A percentile compares a stretch with the other conserved stretches of the same genome.
These are phyloP conservation scores for Cyphomyrus plagiostoma DNA, from an alignment of 2,113 vertebrate species.

Conservation along the genomic window DNA sequence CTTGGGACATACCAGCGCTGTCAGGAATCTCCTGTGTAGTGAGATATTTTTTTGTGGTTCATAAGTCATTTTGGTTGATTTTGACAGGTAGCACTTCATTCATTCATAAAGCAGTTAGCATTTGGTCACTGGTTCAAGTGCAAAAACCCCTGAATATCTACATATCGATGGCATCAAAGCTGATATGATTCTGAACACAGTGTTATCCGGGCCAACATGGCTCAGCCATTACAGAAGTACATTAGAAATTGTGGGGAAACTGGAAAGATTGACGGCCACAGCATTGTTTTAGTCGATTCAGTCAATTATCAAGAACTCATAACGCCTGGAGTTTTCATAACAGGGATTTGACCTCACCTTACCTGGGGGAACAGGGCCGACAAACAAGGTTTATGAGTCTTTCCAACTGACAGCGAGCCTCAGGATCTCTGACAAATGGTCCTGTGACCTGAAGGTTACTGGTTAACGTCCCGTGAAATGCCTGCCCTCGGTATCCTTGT, in stretches of 20 bases:
- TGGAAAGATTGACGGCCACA: not conserved
- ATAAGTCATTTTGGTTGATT: not conserved
- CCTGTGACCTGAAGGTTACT: not conserved
- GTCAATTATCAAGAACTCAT: not conserved
- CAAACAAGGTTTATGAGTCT: not conserved
- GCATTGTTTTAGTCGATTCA: not conserved
- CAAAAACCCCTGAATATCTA: not conserved
- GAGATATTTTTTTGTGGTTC: not conserved
- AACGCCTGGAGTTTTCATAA: not conserved
- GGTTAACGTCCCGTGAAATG: not conserved
- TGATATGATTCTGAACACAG: not conserved
- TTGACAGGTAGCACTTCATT: not conserved
- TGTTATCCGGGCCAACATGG: not conserved
- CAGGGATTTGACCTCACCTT: not conserved
- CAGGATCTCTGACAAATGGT: not conserved
- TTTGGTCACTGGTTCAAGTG: not conserved
- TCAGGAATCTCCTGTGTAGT: not conserved
- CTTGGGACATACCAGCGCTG: not conserved
- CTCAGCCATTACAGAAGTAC: not conserved
- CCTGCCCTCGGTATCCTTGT: not conserved
- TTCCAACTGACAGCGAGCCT: not conserved
- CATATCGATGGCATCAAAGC: not conserved
- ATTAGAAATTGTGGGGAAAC: not conserved
- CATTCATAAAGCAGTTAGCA: not conserved
- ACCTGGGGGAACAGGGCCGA: not conserved